Base-by-base conservation (phyloP, 1,140 invertebrate genomes). In the Temnothorax longispinosus region DNA sequence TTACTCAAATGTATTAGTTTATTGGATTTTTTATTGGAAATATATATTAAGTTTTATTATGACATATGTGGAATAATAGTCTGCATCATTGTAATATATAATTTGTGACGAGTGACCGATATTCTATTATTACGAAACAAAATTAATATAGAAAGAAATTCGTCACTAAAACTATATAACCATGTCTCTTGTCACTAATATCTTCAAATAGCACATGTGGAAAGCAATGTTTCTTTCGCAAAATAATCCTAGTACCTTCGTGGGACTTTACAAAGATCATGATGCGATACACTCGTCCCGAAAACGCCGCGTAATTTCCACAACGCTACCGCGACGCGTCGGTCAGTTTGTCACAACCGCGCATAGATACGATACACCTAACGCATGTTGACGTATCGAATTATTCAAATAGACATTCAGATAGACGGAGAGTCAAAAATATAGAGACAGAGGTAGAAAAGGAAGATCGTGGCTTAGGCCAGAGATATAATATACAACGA, bases 351-450 rank as follows among this genome's bases (percentile, higher is more conserved):
- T 86, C 89, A 58, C 62, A 89, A 64, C 56, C 71, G 60, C 58
- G 85, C 56, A 56, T 85, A 69, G 64, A 27, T 76, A 85, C 64
- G 75, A 89, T 91, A 88, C 74, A 88, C 74, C 82, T 88, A 80
- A 89, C 89, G 86, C 86, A 72, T 80, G 86, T 91, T 91, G 90
- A 91, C 90, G 76, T 76, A 86, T 91, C 54, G 90, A 91, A 91
- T 91, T 91, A 91, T 91, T 90, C 82, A 91, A 89, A 91, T 91
- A 27, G 27, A 27, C 27, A 91, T 91, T 90, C 76, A 71, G 82
- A 71, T 72, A 82, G 74, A 84, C 56, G 41, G 72, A 72, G 50
- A 64, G 21, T n/a, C 13, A 71, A 58, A 52, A 58, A 32, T 4
- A 58, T 10, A 15, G 27, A 18, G 21, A 75, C n/a, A 18, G 21